Conservation (phyloP, 2,888 invertebrate genomes). For the Schizotus pectinicornis region DNA sequence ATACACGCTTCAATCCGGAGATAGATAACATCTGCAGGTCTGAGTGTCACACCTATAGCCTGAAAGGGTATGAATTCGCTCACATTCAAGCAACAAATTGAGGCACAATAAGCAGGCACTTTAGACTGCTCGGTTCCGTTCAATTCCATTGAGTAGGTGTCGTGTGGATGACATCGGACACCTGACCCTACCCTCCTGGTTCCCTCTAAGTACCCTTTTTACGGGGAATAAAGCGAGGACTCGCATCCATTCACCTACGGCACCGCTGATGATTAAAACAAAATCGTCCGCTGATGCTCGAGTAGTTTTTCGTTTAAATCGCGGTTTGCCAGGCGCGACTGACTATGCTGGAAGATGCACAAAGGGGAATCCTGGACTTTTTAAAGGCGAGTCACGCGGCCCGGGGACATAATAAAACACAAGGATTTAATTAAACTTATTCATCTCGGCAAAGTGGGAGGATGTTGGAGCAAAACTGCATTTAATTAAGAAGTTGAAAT, state of each 20-base stretch:
- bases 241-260: constrained; percentile 10
- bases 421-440: constrained; percentile 61
- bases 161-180: constrained; percentile 47
- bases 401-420: constrained; percentile 55
- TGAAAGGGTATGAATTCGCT: constrained; percentile 44
- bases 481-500: constrained; percentile 60
- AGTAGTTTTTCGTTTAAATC: no score
- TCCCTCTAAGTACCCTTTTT: constrained; percentile 27
- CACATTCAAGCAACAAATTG: constrained; percentile 46
- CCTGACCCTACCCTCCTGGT: constrained; percentile 38
- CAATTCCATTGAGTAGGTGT: constrained; percentile 44
- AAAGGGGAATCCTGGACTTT: constrained; percentile 5
- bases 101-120: constrained; percentile 49
- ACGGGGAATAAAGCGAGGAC: neutral
- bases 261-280: no score
- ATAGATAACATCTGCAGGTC: constrained; percentile 32
- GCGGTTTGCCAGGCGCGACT: no score
- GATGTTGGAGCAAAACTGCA: constrained; percentile 56
- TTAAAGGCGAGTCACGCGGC: constrained; percentile 40
- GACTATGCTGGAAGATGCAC: no score
- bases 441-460: constrained; percentile 59
- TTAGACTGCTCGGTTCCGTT: constrained; percentile 44
- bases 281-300: no score
- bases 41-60: constrained; percentile 34
- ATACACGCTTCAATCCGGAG: constrained; percentile 23